A percentile compares a stretch with the other conserved stretches of the same genome.
Evolutionary conservation across 2,888 invertebrate species (phyloP).

Genomic region (Cheilosia urbana): DNA sequence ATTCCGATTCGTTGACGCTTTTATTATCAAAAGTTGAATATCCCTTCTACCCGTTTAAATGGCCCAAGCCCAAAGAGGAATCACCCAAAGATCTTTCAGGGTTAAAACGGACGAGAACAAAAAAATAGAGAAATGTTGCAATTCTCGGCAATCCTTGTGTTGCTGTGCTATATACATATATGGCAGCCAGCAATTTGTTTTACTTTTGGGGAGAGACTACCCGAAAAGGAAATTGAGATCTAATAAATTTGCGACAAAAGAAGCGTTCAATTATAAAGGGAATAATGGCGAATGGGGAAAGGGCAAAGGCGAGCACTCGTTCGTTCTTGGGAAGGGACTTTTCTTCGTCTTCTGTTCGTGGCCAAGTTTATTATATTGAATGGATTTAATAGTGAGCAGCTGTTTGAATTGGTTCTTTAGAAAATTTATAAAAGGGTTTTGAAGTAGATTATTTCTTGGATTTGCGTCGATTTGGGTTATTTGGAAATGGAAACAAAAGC

Average conservation of each 20-base stretch:
- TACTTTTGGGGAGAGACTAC: slow-evolving; percentile 41
- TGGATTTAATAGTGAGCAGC: slow-evolving; percentile 21
- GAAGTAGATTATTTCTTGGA: not conserved
- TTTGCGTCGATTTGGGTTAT: too few relatives aligned
- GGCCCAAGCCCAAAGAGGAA: not conserved
- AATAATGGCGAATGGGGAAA: slow-evolving; percentile 37
- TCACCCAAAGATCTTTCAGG: slow-evolving; percentile 30
- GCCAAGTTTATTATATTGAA: slow-evolving; percentile 36
- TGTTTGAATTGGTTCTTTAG: slow-evolving; percentile 7
- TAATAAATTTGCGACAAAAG: slow-evolving; percentile 71
- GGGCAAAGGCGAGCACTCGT: slow-evolving; percentile 1
- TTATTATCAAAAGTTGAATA: slow-evolving; percentile 58
- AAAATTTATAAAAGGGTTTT: not conserved
- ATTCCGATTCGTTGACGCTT: slow-evolving; percentile 64
- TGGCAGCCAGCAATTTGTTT: slow-evolving; percentile 56
- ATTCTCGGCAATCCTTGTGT: slow-evolving; percentile 9
- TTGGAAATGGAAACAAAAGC: too few relatives aligned
- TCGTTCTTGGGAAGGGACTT: slow-evolving; percentile 10
- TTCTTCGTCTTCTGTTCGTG: slow-evolving; percentile 35
- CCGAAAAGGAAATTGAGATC: slow-evolving; percentile 69
- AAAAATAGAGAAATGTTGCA: slow-evolving; percentile 35
- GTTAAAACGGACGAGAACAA: slow-evolving; percentile 39
- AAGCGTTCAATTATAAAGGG: slow-evolving; percentile 71
- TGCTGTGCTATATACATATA: slow-evolving; percentile 27
- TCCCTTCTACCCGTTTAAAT: slow-evolving; percentile 52